Evolutionary conservation across 1,140 invertebrate genomes (phyloP), one percentile per base, ranked within the genome.

Genomic region (Pseudomyrmex sp.): DNA sequence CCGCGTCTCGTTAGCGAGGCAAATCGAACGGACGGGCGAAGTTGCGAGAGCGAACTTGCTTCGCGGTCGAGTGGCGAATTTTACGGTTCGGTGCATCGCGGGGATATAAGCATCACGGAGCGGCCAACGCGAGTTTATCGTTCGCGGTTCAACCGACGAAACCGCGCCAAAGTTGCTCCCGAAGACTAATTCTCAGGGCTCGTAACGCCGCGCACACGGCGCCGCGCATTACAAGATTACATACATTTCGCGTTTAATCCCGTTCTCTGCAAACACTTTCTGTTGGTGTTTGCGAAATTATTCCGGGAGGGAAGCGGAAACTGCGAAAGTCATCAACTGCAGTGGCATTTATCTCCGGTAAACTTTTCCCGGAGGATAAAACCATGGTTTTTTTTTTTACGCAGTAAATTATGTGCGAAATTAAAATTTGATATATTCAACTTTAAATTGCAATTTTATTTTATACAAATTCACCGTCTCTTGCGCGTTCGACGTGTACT

Each of bases 1-100:
- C 68, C 54, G 54, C 54, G 35, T 80, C 76, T 80, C 76, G 76
- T 80, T 72, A 72, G 54, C 58, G 66, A 80, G 20, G 66, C 76
- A 80, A 80, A 80, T 80, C 54, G 76, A 79, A 66, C 44, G 66
- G 76, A 80, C 44, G 65, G 15, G 3, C 44, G 12, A 72, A 80
- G 54, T 72, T 80, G 66, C 54, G 54, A 72, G 35, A 35, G 44
- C 50, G 65, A 79, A 54, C 66, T 77, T 77, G 74, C 76, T 70
- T 59, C 69, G 76, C 48, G 76, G 66, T 70, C 23, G 76, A 72
- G 70, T 70, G 52, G 52, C 65, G 66, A 70, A 72, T 80, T 80
- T 80, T 59, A 70, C 66, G 66, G 54, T 48, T 80, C 76, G 76
- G 44, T 80, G 66, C 20, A 15, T 50, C 54, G 44, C 3, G 23